phyloP scores from a whole-genome alignment of 2,797 vertebrate species.

The Valencia hispanica region DNA sequence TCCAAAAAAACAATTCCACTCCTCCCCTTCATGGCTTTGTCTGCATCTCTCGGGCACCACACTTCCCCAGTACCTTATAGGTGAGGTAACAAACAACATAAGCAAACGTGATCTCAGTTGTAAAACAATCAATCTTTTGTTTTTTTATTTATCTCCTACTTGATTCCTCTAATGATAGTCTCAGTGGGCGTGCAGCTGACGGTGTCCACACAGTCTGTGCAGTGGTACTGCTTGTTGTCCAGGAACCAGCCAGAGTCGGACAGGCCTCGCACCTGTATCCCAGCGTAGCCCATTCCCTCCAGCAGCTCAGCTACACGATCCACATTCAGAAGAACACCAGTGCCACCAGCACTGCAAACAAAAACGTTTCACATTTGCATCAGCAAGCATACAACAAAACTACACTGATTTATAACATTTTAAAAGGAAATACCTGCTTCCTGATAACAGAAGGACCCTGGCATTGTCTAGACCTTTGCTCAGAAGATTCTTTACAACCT shows the following conservation, averaged over 20 bases:
- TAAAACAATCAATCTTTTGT: not conserved
- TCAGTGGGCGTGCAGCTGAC: slow-evolving; percentile 84
- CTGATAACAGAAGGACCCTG: slow-evolving; percentile 93
- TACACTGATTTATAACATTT: not conserved
- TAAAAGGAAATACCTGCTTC: slow-evolving; percentile 86
- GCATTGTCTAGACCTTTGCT: slow-evolving; percentile 91
- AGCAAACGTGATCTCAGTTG: not conserved
- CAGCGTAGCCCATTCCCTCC: slow-evolving; percentile 88
- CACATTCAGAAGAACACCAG: slow-evolving; percentile 94
- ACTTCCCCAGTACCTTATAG: slow-evolving; percentile 90
- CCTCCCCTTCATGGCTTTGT: slow-evolving; percentile 89
- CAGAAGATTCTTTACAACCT: slow-evolving; percentile 92
- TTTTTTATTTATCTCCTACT: slow-evolving; percentile 66
- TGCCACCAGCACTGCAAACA: slow-evolving; percentile 89
- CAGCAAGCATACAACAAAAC: not conserved
- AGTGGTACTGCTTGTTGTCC: slow-evolving; percentile 95
- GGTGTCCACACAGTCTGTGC: slow-evolving; percentile 90
- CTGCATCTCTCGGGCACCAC: slow-evolving; percentile 91
- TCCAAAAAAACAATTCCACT: slow-evolving; percentile 99
- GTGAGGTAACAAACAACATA: slow-evolving; percentile 2
- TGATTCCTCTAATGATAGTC: slow-evolving; percentile 86
- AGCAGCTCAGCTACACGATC: slow-evolving; percentile 92
- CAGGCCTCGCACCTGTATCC: slow-evolving; percentile 93
- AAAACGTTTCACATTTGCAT: slow-evolving; percentile 3
- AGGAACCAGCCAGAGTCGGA: slow-evolving; percentile 97